These are phyloP conservation scores for Euphysa ruthae DNA, from an alignment of 30 jellyfish, hydroid and myxozoan genomes.

Conservation along the genomic window DNA sequence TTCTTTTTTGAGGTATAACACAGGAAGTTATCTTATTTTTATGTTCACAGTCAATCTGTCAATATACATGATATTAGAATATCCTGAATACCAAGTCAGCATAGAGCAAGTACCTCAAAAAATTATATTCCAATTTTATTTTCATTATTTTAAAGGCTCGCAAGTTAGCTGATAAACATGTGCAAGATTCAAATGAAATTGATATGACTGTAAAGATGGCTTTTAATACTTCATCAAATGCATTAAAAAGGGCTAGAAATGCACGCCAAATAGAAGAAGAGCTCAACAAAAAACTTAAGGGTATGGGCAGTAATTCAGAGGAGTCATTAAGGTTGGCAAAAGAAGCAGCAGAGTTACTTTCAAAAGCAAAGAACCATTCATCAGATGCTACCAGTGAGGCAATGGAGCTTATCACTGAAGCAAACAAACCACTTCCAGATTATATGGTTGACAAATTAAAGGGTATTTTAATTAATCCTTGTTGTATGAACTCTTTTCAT, in stretches of 20 bases:
- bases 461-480: constrained; percentile 25
- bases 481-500: not conserved
- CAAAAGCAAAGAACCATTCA: constrained; percentile 34
- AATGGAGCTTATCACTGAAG: constrained; percentile 41
- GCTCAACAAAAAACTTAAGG: constrained; percentile 21
- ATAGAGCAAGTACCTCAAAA: too few relatives aligned
- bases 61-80: too few relatives aligned
- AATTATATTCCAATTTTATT: too few relatives aligned
- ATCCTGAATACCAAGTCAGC: too few relatives aligned
- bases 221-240: constrained; percentile 37
- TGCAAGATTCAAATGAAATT: constrained; percentile 49
- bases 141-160: constrained; percentile 58
- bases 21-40: too few relatives aligned
- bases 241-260: constrained; percentile 46
- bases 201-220: constrained; percentile 56
- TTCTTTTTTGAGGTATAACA: too few relatives aligned
- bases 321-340: constrained; percentile 57
- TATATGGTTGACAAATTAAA: constrained; percentile 34
- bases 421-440: constrained; percentile 64
- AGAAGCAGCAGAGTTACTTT: constrained; percentile 25
- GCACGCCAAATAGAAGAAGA: constrained; percentile 60
- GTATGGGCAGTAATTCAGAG: constrained; percentile 34
- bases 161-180: constrained; percentile 67
- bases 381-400: constrained; percentile 49
- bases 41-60: too few relatives aligned